Percentiles rank a stretch among this genome's conserved stretches.
Conservation (phyloP, 30 jellyfish, hydroid and myxozoan species). For the Aurelia coerulea region DNA sequence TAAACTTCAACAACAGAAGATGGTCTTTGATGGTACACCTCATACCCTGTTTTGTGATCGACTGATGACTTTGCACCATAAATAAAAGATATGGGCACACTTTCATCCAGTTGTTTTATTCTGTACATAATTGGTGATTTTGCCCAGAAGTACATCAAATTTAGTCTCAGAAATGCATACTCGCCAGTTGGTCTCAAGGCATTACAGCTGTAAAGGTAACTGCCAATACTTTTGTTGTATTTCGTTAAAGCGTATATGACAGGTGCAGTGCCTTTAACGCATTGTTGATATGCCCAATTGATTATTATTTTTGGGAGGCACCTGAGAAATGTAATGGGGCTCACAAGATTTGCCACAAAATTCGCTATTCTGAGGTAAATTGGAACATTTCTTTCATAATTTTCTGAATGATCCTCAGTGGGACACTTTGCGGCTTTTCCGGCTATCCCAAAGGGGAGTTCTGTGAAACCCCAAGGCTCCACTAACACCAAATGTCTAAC, state of each 20-base stretch:
- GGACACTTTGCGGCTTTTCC: constrained; percentile 39
- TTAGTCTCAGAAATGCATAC: constrained; percentile 51
- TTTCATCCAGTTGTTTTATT: constrained; percentile 64
- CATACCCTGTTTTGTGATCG: constrained; percentile 84
- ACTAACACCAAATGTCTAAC: constrained; percentile 77
- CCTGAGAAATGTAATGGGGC: constrained; percentile 54
- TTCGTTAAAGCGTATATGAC: not conserved
- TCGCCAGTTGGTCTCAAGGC: constrained; percentile 61
- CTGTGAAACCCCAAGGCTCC: constrained; percentile 99
- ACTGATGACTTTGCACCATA: constrained; percentile 70
- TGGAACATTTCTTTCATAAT: constrained; percentile 47
- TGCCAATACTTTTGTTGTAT: not conserved
- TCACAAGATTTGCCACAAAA: constrained; percentile 22
- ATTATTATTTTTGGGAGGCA: constrained; percentile 41
- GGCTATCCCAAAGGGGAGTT: constrained; percentile 75
- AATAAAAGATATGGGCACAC: constrained; percentile 66
- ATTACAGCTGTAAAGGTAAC: constrained; percentile 53
- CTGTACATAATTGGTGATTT: constrained; percentile 63
- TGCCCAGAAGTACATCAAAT: constrained; percentile 73
- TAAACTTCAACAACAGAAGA: constrained; percentile 71
- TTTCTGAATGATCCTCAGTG: not conserved
- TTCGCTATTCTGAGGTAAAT: constrained; percentile 13
- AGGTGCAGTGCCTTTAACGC: constrained; percentile 22
- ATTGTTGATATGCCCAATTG: constrained; percentile 34
- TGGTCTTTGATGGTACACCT: constrained; percentile 71